A percentile compares a stretch with the other conserved stretches of the same genome.
phyloP scores from a whole-genome alignment of 1,140 invertebrate species.

The Drosophila virilis region DNA sequence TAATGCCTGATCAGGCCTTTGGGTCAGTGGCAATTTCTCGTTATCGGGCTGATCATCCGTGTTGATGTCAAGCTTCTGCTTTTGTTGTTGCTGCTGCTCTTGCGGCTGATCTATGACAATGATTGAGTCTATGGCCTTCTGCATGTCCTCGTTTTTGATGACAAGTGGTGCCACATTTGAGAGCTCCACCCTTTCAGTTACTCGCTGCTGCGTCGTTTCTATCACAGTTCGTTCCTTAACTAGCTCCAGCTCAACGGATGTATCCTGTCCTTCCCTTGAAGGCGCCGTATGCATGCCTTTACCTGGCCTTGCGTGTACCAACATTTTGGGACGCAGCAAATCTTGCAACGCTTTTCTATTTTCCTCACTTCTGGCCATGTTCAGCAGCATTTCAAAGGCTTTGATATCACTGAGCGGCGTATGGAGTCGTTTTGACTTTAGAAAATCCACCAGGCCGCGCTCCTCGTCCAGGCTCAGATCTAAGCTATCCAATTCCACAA shows the following conservation, averaged over 20 bases:
- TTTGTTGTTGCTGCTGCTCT: background rate
- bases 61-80: background rate
- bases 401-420: slow-evolving; percentile 32
- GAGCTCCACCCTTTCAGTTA: background rate
- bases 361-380: slow-evolving; percentile 11
- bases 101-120: background rate
- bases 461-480: slow-evolving; percentile 27
- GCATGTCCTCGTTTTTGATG: background rate
- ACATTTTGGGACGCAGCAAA: slow-evolving; percentile 4
- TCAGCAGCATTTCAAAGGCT: slow-evolving; percentile 27
- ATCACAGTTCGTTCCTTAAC: background rate
- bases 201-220: background rate
- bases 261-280: background rate
- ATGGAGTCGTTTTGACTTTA: slow-evolving; percentile 22
- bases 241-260: background rate
- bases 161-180: background rate
- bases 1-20: background rate
- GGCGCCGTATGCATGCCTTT: background rate
- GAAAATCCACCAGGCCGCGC: slow-evolving; percentile 14
- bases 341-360: slow-evolving; percentile 9
- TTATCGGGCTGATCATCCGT: background rate
- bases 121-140: slow-evolving; percentile 3
- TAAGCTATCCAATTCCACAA: background rate
- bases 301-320: background rate
- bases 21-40: too few species aligned